phyloP scores from a whole-genome alignment of 1,140 invertebrate genomes.

The Meloidogyne floridensis region DNA sequence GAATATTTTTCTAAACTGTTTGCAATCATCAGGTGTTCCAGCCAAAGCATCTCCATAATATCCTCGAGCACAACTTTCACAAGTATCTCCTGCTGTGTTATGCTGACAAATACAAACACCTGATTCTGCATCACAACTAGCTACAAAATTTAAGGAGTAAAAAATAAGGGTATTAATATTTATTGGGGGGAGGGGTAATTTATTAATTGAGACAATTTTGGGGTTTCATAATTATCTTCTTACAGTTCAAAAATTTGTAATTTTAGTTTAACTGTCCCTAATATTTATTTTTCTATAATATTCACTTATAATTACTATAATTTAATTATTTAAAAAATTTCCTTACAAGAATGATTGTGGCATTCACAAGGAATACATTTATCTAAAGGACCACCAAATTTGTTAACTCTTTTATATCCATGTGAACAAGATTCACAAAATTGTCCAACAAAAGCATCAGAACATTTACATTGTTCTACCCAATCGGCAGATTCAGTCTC shows the following conservation, averaged over 20 bases:
- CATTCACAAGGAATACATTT: conserved; percentile 92
- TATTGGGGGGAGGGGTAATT: no score
- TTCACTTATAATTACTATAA: no score
- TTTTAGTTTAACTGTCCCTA: no score
- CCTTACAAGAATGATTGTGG: conserved; percentile 82
- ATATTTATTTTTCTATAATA: no score
- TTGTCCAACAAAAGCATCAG: conserved; percentile 84
- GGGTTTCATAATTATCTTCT: no score
- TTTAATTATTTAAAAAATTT: neutral
- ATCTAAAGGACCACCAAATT: conserved; percentile 85
- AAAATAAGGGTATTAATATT: no score
- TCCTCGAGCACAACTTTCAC: conserved; percentile 86
- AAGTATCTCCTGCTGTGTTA: conserved; percentile 91
- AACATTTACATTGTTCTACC: conserved; percentile 92
- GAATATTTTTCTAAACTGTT: conserved; percentile 72
- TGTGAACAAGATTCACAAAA: conserved; percentile 95
- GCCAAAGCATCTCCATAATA: conserved; percentile 91
- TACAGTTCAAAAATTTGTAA: no score
- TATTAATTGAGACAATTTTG: no score
- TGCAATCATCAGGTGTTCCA: conserved; percentile 85
- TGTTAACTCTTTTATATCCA: conserved; percentile 85
- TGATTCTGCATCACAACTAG: conserved; percentile 3
- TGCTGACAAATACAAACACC: conserved; percentile 74
- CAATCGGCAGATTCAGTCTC: conserved; percentile 75
- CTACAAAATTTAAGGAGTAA: conserved; percentile 67